Conservation (phyloP, 1,140 invertebrate species). For the Drosophila arizonae region DNA sequence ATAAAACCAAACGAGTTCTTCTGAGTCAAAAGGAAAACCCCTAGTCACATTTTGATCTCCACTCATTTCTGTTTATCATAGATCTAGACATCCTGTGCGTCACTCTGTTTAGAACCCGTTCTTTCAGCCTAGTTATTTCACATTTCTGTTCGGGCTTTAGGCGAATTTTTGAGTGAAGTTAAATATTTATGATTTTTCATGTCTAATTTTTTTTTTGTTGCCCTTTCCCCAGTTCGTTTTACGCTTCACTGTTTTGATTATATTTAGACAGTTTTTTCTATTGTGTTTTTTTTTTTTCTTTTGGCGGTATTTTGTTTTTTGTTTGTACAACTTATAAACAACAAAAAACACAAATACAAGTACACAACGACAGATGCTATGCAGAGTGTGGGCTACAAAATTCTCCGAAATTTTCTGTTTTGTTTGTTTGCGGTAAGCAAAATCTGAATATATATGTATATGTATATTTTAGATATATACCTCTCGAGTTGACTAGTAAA, state of each 20-base stretch:
- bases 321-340: conserved; percentile 46
- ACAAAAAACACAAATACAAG: conserved; percentile 21
- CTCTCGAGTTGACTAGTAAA: not conserved
- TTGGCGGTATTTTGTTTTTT: not conserved
- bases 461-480: no score
- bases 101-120: not conserved
- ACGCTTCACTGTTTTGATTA: conserved; percentile 6
- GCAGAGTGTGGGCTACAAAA: conserved; percentile 15
- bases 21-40: conserved; percentile 1
- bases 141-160: not conserved
- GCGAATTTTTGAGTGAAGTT: not conserved
- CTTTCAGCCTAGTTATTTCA: not conserved
- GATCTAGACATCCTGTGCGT: not conserved
- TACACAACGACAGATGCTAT: conserved; percentile 17
- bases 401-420: conserved; percentile 11
- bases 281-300: conserved; percentile 3
- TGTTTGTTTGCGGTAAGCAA: conserved; percentile 5
- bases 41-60: not conserved
- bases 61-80: not conserved
- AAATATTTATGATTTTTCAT: conserved; percentile 12
- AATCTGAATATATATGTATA: not conserved
- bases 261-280: conserved; percentile 14
- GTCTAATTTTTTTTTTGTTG: not conserved
- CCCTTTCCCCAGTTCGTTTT: not conserved
- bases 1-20: conserved; percentile 3